phyloP scores from a whole-genome alignment of 2,797 vertebrate species.

The Cynopterus sphinx region DNA sequence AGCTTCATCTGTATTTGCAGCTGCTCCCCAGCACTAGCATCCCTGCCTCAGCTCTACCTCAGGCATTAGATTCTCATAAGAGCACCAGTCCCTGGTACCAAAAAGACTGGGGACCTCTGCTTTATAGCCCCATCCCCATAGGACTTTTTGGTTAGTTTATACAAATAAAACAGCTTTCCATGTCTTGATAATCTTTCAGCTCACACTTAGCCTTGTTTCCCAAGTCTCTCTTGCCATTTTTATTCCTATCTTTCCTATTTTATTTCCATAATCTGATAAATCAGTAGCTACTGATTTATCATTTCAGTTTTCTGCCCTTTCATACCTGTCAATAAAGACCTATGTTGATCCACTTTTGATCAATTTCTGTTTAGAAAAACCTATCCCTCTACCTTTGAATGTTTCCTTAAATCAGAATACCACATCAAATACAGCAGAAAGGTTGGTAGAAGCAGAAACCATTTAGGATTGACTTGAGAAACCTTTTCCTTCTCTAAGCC shows the following conservation, averaged over 20 bases:
- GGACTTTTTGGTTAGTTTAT: not conserved
- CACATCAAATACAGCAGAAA: not conserved
- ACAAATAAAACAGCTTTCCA: not conserved
- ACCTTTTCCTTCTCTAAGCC: not conserved
- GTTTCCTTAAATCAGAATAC: not conserved
- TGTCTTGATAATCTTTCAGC: not conserved
- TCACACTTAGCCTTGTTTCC: not conserved
- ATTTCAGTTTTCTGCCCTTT: not conserved
- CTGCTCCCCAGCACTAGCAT: too few relatives aligned
- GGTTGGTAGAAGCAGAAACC: not conserved
- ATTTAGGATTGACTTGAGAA: not conserved
- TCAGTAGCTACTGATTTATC: not conserved
- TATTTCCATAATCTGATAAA: not conserved
- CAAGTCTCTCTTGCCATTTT: not conserved
- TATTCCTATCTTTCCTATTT: not conserved
- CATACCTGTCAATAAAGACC: not conserved
- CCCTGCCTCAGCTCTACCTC: too few relatives aligned
- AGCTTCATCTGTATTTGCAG: too few relatives aligned
- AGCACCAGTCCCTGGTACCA: too few relatives aligned
- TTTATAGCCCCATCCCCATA: not conserved
- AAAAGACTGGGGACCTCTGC: too few relatives aligned
- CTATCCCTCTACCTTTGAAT: not conserved
- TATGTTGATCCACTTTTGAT: not conserved
- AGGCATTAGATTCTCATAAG: too few relatives aligned
- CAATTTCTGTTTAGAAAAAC: not conserved